Evolutionary conservation across 2,888 invertebrate species (phyloP).

Genomic region (Tyria jacobaeae): DNA sequence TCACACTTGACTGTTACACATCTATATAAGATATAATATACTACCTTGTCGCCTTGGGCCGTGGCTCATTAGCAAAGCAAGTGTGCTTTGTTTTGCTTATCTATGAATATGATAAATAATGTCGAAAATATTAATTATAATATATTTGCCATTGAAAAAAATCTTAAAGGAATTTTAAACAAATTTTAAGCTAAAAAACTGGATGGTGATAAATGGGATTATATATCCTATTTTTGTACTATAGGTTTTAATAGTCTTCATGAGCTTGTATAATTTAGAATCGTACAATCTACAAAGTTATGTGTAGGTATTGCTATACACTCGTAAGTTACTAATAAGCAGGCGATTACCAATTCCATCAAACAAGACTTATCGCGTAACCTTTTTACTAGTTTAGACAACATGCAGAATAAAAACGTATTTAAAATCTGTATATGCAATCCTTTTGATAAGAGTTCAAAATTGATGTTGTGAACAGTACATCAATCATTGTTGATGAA

Average conservation of each 20-base stretch:
- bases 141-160: too few relatives aligned
- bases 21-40: slow-evolving; percentile 42
- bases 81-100: slow-evolving; percentile 14
- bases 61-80: slow-evolving; percentile 41
- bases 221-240: neutral
- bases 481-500: slow-evolving; percentile 23
- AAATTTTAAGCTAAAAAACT: too few relatives aligned
- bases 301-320: too few relatives aligned
- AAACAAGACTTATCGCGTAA: slow-evolving; percentile 54
- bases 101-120: slow-evolving; percentile 6
- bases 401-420: slow-evolving; percentile 38
- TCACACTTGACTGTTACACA: slow-evolving; percentile 47
- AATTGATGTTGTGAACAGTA: slow-evolving; percentile 22
- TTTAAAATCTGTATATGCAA: neutral
- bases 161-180: neutral
- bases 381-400: slow-evolving; percentile 50
- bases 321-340: slow-evolving; percentile 55
- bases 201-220: too few relatives aligned
- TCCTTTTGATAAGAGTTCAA: slow-evolving; percentile 12
- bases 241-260: neutral
- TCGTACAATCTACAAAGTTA: too few relatives aligned
- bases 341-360: slow-evolving; percentile 61
- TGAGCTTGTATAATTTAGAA: too few relatives aligned
- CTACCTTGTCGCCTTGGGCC: slow-evolving; percentile 23
- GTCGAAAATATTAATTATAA: neutral